phyloP scores from a whole-genome alignment of 2,113 vertebrate genomes.

The Polyodon spathula region DNA sequence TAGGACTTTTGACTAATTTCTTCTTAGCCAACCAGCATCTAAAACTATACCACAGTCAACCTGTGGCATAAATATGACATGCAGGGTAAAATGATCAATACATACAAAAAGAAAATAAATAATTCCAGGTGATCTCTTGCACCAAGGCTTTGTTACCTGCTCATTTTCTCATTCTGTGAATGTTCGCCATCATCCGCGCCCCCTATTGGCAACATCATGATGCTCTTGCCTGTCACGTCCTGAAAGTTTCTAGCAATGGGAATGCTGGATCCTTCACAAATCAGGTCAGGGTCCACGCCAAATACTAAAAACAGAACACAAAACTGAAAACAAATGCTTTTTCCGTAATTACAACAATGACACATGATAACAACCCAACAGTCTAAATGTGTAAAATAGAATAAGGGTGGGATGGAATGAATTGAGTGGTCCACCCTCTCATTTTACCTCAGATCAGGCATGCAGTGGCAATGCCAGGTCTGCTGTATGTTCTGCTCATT shows the following conservation, averaged over 20 bases:
- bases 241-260: conserved; percentile 10
- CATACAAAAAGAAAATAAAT: not conserved
- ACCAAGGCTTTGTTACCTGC: conserved; percentile 2
- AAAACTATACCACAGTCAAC: too few species aligned
- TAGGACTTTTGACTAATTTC: not conserved
- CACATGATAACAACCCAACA: too few species aligned
- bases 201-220: conserved; percentile 13
- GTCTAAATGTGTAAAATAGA: too few species aligned
- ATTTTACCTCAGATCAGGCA: too few species aligned
- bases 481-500: too few species aligned
- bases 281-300: conserved; percentile 14
- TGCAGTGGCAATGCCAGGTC: too few species aligned
- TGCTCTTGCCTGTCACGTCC: conserved; percentile 12
- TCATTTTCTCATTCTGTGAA: conserved; percentile 18
- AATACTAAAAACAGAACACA: conserved; percentile 4
- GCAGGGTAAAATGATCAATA: not conserved
- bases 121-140: not conserved
- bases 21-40: not conserved
- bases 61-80: not conserved
- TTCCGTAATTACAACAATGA: too few species aligned
- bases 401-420: too few species aligned
- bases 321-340: not conserved
- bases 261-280: conserved; percentile 14
- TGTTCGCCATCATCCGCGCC: conserved; percentile 13
- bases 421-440: too few species aligned